A percentile compares a stretch with the other conserved stretches of the same genome.
Evolutionary conservation across 2,888 invertebrate genomes (phyloP).

Genomic region (Hemaris fuciformis): DNA sequence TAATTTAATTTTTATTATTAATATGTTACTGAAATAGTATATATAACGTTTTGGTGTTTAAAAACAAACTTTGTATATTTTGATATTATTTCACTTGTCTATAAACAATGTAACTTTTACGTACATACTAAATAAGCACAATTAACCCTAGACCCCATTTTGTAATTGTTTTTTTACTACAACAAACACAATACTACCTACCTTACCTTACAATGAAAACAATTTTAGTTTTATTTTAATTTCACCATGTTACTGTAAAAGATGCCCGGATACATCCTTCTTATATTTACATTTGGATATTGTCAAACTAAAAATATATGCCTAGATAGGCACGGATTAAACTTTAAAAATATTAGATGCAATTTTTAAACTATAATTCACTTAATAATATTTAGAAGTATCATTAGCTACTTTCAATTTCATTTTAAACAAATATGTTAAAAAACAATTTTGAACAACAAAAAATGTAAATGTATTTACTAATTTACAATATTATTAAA

Average conservation of each 20-base stretch:
- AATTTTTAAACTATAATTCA: too few species aligned
- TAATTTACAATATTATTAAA: background rate
- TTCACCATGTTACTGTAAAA: background rate
- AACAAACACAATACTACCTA: too few species aligned
- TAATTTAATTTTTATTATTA: constrained; percentile 15
- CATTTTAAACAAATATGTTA: too few species aligned
- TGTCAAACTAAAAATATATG: too few species aligned
- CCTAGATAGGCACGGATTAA: background rate
- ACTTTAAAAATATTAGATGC: background rate
- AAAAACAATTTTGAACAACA: too few species aligned
- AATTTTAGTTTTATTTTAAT: background rate
- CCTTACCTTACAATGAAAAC: too few species aligned
- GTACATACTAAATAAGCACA: background rate
- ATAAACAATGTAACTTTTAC: background rate
- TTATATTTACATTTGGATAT: background rate
- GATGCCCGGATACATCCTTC: background rate
- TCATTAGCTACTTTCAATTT: too few species aligned
- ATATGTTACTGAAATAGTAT: constrained; percentile 18
- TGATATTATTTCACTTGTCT: constrained; percentile 15
- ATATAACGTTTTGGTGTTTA: constrained; percentile 12
- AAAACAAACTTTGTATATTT: constrained; percentile 27
- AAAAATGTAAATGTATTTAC: background rate
- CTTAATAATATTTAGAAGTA: too few species aligned
- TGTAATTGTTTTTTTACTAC: background rate
- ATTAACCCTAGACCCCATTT: background rate